Evolutionary conservation across 2,797 vertebrate genomes (phyloP).

Genomic region (Acomys russatus): DNA sequence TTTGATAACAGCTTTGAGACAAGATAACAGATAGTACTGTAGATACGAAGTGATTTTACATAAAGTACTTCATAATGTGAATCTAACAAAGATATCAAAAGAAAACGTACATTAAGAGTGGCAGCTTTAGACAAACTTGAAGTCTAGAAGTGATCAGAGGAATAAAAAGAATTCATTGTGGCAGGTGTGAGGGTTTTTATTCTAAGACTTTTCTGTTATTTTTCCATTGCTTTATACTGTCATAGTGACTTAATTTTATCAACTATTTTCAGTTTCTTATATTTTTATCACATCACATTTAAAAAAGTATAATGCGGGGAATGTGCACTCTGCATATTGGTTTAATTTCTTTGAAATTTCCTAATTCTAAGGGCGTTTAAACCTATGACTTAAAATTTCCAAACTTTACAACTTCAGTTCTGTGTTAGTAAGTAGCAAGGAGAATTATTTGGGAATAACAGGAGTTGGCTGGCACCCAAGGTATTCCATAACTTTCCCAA

Average conservation of each 20-base stretch:
- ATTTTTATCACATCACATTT: slow-evolving; percentile 75
- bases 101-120: slow-evolving; percentile 35
- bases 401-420: slow-evolving; percentile 56
- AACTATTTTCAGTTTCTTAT: slow-evolving; percentile 77
- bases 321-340: slow-evolving; percentile 32
- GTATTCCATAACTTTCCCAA: slow-evolving; percentile 18
- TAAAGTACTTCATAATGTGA: slow-evolving; percentile 3
- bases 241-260: slow-evolving; percentile 83
- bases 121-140: slow-evolving; percentile 33
- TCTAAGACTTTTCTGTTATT: slow-evolving; percentile 51
- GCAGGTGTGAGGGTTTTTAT: slow-evolving; percentile 36
- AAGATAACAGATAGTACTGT: not conserved
- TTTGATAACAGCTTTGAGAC: slow-evolving; percentile 50
- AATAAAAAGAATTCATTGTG: slow-evolving; percentile 51
- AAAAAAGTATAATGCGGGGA: slow-evolving; percentile 73
- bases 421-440: slow-evolving; percentile 53
- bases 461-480: not conserved
- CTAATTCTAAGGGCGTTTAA: slow-evolving; percentile 79
- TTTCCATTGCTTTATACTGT: slow-evolving; percentile 47
- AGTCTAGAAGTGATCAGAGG: not conserved
- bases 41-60: slow-evolving; percentile 37
- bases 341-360: slow-evolving; percentile 83
- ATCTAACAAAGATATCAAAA: slow-evolving; percentile 1
- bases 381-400: slow-evolving; percentile 73
- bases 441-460: slow-evolving; percentile 55